Conservation (phyloP, 2,797 vertebrate species). For the Mormyrops boulengeri region DNA sequence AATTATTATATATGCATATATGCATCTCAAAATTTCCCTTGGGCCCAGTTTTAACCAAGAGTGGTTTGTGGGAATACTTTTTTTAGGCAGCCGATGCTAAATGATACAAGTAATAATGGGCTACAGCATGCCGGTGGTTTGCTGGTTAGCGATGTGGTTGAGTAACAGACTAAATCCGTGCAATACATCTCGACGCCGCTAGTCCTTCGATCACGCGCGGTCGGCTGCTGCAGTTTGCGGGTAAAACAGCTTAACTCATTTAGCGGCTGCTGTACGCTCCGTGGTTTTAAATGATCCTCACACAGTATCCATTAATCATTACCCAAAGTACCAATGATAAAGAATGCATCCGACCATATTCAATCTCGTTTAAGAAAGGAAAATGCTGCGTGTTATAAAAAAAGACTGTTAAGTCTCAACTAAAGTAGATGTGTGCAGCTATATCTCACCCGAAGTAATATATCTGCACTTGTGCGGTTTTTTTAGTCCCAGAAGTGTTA, state of each 20-base stretch:
- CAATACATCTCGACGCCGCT: slow-evolving; percentile 9
- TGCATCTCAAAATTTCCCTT: background rate
- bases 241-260: background rate
- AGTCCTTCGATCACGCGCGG: slow-evolving; percentile 1
- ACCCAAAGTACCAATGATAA: background rate
- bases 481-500: slow-evolving; percentile 8
- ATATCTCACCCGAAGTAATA: background rate
- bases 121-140: background rate
- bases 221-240: slow-evolving; percentile 4
- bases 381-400: background rate
- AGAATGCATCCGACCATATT: background rate
- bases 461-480: background rate
- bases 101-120: slow-evolving; percentile 2
- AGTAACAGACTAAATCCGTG: slow-evolving; percentile 5
- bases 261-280: background rate
- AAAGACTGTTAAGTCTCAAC: background rate
- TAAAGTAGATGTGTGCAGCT: background rate
- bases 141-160: slow-evolving; percentile 5
- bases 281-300: background rate
- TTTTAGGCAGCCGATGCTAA: background rate
- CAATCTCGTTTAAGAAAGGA: background rate
- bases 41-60: background rate
- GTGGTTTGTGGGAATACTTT: background rate
- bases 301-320: background rate
- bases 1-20: background rate